These are phyloP conservation scores for Plumapathes pennacea DNA, from an alignment of 92 coral and sea anemone species.

Conservation along the genomic window DNA sequence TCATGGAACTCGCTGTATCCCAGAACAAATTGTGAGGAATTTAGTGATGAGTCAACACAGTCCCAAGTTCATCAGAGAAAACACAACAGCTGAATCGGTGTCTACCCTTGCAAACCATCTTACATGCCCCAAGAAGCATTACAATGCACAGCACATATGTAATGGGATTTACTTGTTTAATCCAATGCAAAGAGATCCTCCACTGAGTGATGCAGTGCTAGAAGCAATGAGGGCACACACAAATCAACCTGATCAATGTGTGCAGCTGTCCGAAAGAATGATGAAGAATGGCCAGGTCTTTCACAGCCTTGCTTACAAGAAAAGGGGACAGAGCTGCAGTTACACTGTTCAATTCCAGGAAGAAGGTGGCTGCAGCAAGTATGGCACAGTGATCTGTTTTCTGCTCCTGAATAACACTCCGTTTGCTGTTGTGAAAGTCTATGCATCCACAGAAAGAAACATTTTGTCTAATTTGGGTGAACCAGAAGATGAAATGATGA, in stretches of 20 bases:
- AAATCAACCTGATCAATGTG: background rate
- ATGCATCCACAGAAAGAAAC: conserved; percentile 1
- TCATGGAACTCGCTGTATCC: conserved; percentile 16
- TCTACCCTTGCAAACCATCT: background rate
- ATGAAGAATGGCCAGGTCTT: background rate
- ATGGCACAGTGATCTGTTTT: conserved; percentile 8
- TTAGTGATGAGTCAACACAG: conserved; percentile 1
- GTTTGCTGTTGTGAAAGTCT: conserved; percentile 7
- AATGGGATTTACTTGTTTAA: background rate
- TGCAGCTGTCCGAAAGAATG: conserved; percentile 13
- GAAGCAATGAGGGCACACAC: too few species aligned
- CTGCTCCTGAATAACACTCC: conserved; percentile 6
- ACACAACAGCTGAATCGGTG: background rate
- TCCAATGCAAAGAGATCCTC: conserved; percentile 1
- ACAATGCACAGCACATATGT: background rate
- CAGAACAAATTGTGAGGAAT: conserved; percentile 10
- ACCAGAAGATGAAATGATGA: conserved; percentile 30
- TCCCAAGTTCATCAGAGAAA: background rate
- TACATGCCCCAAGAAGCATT: background rate
- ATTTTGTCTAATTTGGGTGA: conserved; percentile 23
- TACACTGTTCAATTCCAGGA: conserved; percentile 12
- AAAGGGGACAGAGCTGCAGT: conserved; percentile 16
- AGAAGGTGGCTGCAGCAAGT: background rate
- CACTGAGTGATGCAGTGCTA: background rate
- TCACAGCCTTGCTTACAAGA: conserved; percentile 6